Conservation (phyloP, 2,888 invertebrate genomes). For the Willowsia nigromaculata region DNA sequence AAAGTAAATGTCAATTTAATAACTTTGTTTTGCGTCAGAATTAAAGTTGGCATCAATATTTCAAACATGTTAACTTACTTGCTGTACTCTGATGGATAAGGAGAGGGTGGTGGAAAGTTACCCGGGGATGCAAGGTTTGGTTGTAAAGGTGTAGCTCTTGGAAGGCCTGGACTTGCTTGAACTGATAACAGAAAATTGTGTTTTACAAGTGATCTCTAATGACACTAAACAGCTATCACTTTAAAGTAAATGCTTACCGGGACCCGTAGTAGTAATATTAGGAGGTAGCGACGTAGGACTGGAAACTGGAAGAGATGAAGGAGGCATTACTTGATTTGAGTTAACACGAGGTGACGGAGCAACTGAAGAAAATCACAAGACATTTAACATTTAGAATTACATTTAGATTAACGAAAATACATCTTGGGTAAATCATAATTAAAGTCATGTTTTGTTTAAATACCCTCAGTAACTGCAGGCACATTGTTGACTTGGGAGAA, state of each 20-base stretch:
- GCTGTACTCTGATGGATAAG: slow-evolving; percentile 90
- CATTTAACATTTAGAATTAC: background rate
- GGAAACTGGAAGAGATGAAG: slow-evolving; percentile 58
- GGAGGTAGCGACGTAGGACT: slow-evolving; percentile 60
- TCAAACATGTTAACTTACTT: too few species aligned
- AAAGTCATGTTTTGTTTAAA: background rate
- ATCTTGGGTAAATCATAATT: background rate
- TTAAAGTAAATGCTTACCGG: slow-evolving; percentile 42
- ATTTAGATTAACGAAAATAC: background rate
- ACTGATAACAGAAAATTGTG: slow-evolving; percentile 47
- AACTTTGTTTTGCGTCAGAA: too few species aligned
- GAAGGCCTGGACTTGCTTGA: slow-evolving; percentile 77
- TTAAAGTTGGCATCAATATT: too few species aligned
- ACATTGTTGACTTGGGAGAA: slow-evolving; percentile 83
- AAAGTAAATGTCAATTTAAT: too few species aligned
- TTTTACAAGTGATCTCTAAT: background rate
- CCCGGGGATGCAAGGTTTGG: slow-evolving; percentile 84
- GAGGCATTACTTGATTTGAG: slow-evolving; percentile 55
- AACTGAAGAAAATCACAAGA: slow-evolving; percentile 21
- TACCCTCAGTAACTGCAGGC: slow-evolving; percentile 66
- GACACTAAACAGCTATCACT: slow-evolving; percentile 4
- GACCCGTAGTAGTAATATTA: slow-evolving; percentile 53
- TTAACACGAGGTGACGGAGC: slow-evolving; percentile 33
- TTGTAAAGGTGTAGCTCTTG: slow-evolving; percentile 74
- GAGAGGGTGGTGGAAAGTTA: slow-evolving; percentile 87